phyloP scores from a whole-genome alignment of 2,888 invertebrate genomes.

The Hoplodrina ambigua region DNA sequence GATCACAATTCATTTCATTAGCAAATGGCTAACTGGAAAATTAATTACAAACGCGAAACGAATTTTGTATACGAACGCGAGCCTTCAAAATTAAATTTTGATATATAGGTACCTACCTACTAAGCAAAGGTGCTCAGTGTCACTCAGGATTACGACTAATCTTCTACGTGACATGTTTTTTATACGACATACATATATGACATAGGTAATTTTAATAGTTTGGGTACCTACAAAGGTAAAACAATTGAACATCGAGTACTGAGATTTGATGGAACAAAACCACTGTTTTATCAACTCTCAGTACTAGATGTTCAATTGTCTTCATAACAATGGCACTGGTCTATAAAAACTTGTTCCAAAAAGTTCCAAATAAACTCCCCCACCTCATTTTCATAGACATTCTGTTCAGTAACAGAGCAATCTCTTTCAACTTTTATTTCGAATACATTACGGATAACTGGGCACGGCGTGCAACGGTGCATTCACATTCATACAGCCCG shows the following conservation, averaged over 20 bases:
- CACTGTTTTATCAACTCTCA: background rate
- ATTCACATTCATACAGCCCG: slow-evolving; percentile 73
- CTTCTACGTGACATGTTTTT: slow-evolving; percentile 42
- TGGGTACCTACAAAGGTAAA: background rate
- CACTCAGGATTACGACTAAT: slow-evolving; percentile 59
- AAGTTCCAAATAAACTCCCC: slow-evolving; percentile 20
- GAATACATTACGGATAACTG: slow-evolving; percentile 51
- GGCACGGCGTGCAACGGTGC: slow-evolving; percentile 73
- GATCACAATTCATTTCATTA: slow-evolving; percentile 55
- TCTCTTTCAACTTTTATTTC: slow-evolving; percentile 55
- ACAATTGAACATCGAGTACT: too few relatives aligned
- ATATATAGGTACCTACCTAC: slow-evolving; percentile 8
- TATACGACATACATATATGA: slow-evolving; percentile 9
- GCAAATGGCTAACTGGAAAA: slow-evolving; percentile 52
- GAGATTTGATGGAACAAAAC: too few relatives aligned
- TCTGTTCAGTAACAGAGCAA: slow-evolving; percentile 35
- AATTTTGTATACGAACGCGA: slow-evolving; percentile 47
- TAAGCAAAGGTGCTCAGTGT: slow-evolving; percentile 42
- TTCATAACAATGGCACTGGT: slow-evolving; percentile 25
- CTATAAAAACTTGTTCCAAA: slow-evolving; percentile 11
- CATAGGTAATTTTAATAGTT: slow-evolving; percentile 17
- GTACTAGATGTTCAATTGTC: slow-evolving; percentile 14
- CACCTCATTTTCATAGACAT: slow-evolving; percentile 44
- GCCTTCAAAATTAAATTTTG: slow-evolving; percentile 46
- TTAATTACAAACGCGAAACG: slow-evolving; percentile 41